phyloP scores from a whole-genome alignment of 2,113 vertebrate species.

The Pipa parva region DNA sequence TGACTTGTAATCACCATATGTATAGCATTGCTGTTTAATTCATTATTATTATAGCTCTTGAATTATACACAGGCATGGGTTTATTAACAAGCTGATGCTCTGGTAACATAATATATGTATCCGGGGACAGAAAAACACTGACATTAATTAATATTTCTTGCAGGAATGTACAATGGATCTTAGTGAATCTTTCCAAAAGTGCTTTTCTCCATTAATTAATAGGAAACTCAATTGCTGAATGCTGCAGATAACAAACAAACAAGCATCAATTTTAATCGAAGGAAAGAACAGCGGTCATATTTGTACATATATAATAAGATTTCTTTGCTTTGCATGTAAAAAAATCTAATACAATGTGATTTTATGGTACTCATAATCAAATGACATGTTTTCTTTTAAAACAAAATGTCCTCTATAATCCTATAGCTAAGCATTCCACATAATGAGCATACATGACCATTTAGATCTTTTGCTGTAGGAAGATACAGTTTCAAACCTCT shows the following conservation, averaged over 20 bases:
- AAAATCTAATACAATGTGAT: not conserved
- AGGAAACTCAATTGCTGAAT: not conserved
- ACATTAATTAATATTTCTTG: not conserved
- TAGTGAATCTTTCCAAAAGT: not conserved
- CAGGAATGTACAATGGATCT: not conserved
- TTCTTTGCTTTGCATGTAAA: not conserved
- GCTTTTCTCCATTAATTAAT: not conserved
- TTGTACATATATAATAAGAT: not conserved
- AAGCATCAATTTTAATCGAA: not conserved
- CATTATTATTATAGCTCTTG: not conserved
- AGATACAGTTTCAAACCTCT: not conserved
- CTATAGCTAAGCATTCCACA: not conserved
- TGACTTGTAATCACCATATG: too few species aligned
- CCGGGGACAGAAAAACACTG: not conserved
- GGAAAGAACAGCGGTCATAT: not conserved
- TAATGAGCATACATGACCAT: not conserved
- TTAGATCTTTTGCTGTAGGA: not conserved
- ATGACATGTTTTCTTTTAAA: not conserved
- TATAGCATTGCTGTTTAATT: too few species aligned
- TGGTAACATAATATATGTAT: not conserved
- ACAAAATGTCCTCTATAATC: not conserved
- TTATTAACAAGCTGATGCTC: not conserved
- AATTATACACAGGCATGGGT: not conserved
- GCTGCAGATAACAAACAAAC: not conserved
- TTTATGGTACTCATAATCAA: not conserved